These are phyloP conservation scores for Diplazon laetatorius DNA, from an alignment of 2,888 invertebrate genomes.

Conservation along the genomic window DNA sequence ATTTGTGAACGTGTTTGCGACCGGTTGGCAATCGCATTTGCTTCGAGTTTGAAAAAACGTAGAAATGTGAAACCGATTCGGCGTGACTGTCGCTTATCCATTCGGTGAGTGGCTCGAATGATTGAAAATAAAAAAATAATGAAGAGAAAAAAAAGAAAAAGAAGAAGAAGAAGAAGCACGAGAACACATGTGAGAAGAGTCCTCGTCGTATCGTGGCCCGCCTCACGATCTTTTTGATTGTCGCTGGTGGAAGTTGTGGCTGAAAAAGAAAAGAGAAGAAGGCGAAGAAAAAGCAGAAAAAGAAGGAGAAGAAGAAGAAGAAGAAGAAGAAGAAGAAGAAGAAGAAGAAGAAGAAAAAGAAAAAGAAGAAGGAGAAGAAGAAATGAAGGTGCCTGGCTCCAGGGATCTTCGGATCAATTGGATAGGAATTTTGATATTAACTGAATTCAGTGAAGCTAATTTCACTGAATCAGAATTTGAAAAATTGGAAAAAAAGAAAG, in stretches of 20 bases:
- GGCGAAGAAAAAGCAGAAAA: too few species aligned
- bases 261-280: conserved; percentile 10
- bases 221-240: conserved; percentile 44
- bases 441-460: conserved; percentile 46
- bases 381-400: conserved; percentile 16
- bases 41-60: conserved; percentile 32
- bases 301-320: conserved; percentile 1
- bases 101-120: conserved; percentile 20
- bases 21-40: conserved; percentile 30
- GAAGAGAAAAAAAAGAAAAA: conserved; percentile 15
- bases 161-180: conserved; percentile 15
- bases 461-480: conserved; percentile 72
- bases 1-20: conserved; percentile 7
- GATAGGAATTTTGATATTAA: conserved; percentile 46
- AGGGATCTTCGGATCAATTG: conserved; percentile 43
- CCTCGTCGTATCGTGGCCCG: conserved; percentile 67
- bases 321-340: conserved; percentile 12
- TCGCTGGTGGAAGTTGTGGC: conserved; percentile 31
- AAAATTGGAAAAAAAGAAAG: too few species aligned
- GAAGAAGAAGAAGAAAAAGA: background rate
- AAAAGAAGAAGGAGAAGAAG: background rate
- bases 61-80: conserved; percentile 12
- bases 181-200: conserved; percentile 27
- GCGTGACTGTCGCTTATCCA: conserved; percentile 6
- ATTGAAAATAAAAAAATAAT: conserved; percentile 11